Percentiles rank a stretch among this genome's conserved stretches.
Conservation (phyloP, 2,888 invertebrate genomes). For the Hirtodrosophila confusa region DNA sequence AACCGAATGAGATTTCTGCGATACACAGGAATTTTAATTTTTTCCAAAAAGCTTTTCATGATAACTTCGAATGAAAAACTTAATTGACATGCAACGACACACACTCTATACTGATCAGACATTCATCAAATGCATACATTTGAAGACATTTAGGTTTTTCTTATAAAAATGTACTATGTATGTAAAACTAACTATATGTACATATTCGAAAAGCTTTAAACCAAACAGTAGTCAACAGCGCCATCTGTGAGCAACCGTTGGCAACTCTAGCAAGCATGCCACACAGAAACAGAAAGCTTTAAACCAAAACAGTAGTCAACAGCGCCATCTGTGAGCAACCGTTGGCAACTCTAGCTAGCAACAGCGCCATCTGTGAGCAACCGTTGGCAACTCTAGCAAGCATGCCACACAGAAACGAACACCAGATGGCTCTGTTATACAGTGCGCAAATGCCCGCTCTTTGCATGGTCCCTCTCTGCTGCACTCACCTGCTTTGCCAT, state of each 20-base stretch:
- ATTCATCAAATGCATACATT: too few species aligned
- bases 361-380: slow-evolving; percentile 37
- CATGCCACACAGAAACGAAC: slow-evolving; percentile 5
- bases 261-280: neutral
- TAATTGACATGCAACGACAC: too few species aligned
- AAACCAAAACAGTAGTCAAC: too few species aligned
- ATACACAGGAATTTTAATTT: too few species aligned
- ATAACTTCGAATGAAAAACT: too few species aligned
- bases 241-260: slow-evolving; percentile 23
- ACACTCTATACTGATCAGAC: too few species aligned
- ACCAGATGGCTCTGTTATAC: slow-evolving; percentile 31
- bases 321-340: slow-evolving; percentile 36
- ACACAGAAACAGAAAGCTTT: neutral
- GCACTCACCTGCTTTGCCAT: slow-evolving; percentile 93
- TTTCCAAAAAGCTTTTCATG: too few species aligned
- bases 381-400: neutral
- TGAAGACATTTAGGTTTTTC: too few species aligned
- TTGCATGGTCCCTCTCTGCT: neutral
- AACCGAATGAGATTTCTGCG: too few species aligned
- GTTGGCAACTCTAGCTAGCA: neutral
- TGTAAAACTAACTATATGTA: too few species aligned
- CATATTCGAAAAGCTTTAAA: too few species aligned
- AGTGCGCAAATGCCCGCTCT: slow-evolving; percentile 3
- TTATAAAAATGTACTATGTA: too few species aligned
- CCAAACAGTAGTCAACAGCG: slow-evolving; percentile 9